Evolutionary conservation across 2,113 vertebrate genomes (phyloP).

Genomic region (Cyprinus carpio): DNA sequence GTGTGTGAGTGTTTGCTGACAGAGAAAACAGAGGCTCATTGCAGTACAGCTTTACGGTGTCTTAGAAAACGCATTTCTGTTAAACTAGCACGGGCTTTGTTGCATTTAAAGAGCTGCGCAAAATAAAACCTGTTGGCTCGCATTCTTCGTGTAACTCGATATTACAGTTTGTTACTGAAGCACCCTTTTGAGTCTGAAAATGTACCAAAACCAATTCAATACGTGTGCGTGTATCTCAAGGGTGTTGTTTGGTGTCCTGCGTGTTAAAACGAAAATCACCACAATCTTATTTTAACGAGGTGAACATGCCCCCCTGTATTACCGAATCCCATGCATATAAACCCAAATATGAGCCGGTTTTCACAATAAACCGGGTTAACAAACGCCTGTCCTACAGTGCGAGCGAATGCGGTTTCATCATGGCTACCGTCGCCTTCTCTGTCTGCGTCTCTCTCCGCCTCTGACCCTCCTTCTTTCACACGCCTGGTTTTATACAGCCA

Average conservation of each 20-base stretch:
- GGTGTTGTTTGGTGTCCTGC: not conserved
- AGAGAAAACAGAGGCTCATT: not conserved
- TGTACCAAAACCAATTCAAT: not conserved
- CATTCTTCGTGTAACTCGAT: not conserved
- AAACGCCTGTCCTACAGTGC: not conserved
- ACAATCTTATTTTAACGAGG: not conserved
- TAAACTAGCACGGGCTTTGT: not conserved
- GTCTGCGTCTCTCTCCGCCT: slow-evolving; percentile 75
- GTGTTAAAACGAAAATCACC: slow-evolving; percentile 7
- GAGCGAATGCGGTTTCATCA: slow-evolving; percentile 62
- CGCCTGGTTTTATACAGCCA: slow-evolving; percentile 95
- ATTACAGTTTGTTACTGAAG: not conserved
- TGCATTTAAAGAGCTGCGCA: not conserved
- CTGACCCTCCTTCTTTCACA: slow-evolving; percentile 90
- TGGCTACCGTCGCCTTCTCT: slow-evolving; percentile 77
- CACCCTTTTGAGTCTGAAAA: not conserved
- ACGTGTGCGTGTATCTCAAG: not conserved
- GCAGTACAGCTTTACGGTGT: not conserved
- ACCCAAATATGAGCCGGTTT: not conserved
- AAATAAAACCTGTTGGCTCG: not conserved
- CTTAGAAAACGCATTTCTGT: not conserved
- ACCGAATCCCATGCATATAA: not conserved
- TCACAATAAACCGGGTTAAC: not conserved
- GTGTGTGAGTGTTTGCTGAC: slow-evolving; percentile 24
- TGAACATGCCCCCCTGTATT: not conserved